These are phyloP conservation scores for Aplodontia rufa DNA, from an alignment of 2,113 vertebrate species.

Conservation along the genomic window DNA sequence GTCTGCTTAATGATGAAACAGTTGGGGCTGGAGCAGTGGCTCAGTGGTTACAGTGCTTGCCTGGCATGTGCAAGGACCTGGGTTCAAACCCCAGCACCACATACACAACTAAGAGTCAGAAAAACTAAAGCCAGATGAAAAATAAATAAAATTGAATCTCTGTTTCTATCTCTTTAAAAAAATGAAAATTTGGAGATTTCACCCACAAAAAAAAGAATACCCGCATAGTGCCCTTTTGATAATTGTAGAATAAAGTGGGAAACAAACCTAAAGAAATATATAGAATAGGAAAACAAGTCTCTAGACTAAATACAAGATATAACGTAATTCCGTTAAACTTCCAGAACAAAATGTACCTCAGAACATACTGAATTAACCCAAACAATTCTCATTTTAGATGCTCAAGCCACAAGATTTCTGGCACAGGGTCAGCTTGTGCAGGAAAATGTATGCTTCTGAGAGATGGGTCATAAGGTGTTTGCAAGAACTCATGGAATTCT, in stretches of 20 bases:
- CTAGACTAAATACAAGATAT: slow-evolving; percentile 5
- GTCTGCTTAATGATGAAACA: not conserved
- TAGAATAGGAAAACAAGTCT: slow-evolving; percentile 11
- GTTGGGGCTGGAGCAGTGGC: too few species aligned
- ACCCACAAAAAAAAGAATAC: not conserved
- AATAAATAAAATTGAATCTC: too few species aligned
- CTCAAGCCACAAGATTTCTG: not conserved
- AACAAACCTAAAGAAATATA: not conserved
- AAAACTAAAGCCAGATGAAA: too few species aligned
- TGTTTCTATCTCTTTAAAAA: too few species aligned
- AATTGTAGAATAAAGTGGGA: slow-evolving; percentile 35
- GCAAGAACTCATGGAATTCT: not conserved
- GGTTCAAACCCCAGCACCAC: too few species aligned
- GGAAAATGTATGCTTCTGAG: not conserved
- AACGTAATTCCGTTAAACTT: slow-evolving; percentile 27
- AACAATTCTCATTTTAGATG: not conserved
- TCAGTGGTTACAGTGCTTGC: too few species aligned
- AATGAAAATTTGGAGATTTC: not conserved
- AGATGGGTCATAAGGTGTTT: not conserved
- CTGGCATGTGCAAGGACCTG: too few species aligned
- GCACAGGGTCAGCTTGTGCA: not conserved
- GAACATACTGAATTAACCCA: not conserved
- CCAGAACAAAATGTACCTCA: not conserved
- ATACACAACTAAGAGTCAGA: too few species aligned
- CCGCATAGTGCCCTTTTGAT: not conserved